These are phyloP conservation scores for Hemitrygon akajei DNA, from an alignment of 2,797 vertebrate genomes.

Conservation along the genomic window DNA sequence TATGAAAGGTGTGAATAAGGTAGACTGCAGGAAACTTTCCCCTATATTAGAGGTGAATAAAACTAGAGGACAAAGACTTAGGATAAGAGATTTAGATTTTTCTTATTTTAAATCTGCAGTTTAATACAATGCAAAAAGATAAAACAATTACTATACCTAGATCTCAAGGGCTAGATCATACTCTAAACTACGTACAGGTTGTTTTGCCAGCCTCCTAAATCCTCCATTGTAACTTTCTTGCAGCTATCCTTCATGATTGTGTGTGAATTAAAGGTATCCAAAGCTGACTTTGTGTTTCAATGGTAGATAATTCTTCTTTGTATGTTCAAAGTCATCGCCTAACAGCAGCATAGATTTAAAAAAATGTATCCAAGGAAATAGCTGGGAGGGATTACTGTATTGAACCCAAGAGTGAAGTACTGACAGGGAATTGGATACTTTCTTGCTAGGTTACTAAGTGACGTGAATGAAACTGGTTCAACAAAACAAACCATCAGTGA, in stretches of 20 bases:
- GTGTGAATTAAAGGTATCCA: slow-evolving; percentile 9
- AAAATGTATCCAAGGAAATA: not conserved
- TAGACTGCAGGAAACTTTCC: no score
- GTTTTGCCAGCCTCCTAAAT: not conserved
- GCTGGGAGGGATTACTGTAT: slow-evolving; percentile 13
- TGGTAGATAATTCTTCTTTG: not conserved
- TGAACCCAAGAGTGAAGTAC: not conserved
- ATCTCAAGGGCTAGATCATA: not conserved
- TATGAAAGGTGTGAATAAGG: no score
- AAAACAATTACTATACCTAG: slow-evolving; percentile 14
- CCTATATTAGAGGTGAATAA: no score
- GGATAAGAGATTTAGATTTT: not conserved
- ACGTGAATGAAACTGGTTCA: slow-evolving; percentile 13
- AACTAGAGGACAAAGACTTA: no score
- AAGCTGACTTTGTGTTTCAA: not conserved
- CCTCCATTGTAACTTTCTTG: not conserved
- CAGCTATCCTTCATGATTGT: not conserved
- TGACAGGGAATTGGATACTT: not conserved
- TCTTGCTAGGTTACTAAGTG: not conserved
- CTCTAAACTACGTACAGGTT: not conserved
- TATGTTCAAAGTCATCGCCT: not conserved
- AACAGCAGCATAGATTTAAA: not conserved
- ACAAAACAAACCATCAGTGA: not conserved
- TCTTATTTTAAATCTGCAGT: not conserved
- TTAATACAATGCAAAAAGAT: not conserved